Evolutionary conservation across 1,140 invertebrate species (phyloP).

Genomic region (Oryzaephilus surinamensis): DNA sequence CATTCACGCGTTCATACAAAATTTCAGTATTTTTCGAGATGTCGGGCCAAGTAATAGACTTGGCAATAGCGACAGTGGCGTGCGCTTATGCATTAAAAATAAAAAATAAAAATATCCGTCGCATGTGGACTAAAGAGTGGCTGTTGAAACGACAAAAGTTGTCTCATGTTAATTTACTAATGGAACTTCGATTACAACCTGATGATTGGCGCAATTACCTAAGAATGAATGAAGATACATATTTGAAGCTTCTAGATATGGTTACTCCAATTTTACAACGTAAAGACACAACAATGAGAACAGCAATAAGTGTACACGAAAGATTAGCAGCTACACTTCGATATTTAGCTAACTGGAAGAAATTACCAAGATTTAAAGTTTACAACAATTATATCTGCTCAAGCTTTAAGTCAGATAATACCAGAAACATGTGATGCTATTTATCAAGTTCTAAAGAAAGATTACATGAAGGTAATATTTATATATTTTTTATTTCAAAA

Average conservation of each 20-base stretch:
- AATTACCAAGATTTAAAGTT: constrained; percentile 34
- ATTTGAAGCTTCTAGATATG: constrained; percentile 10
- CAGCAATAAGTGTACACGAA: constrained; percentile 11
- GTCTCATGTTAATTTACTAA: constrained; percentile 23
- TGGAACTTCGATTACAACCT: constrained; percentile 17
- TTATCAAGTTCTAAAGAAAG: constrained; percentile 14
- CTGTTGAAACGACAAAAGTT: constrained; percentile 4
- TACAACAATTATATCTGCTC: constrained; percentile 33
- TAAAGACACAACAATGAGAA: constrained; percentile 11
- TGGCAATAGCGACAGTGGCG: no score
- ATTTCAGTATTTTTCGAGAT: no score
- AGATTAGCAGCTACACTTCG: constrained; percentile 8
- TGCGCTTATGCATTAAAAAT: no score
- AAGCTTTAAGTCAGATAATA: constrained; percentile 29
- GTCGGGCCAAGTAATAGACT: no score
- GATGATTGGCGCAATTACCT: constrained; percentile 24
- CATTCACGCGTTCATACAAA: no score
- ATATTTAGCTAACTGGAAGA: constrained; percentile 18
- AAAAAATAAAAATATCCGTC: neutral
- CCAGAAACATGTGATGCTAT: constrained; percentile 31
- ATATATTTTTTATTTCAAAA: no score
- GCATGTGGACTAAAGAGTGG: constrained; percentile 4
- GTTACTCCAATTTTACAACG: constrained; percentile 5
- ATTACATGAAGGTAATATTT: constrained; percentile 21
- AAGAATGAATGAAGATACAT: constrained; percentile 24